Evolutionary conservation across 2,888 invertebrate species (phyloP).

Genomic region (Ceratothoa steindachneri): DNA sequence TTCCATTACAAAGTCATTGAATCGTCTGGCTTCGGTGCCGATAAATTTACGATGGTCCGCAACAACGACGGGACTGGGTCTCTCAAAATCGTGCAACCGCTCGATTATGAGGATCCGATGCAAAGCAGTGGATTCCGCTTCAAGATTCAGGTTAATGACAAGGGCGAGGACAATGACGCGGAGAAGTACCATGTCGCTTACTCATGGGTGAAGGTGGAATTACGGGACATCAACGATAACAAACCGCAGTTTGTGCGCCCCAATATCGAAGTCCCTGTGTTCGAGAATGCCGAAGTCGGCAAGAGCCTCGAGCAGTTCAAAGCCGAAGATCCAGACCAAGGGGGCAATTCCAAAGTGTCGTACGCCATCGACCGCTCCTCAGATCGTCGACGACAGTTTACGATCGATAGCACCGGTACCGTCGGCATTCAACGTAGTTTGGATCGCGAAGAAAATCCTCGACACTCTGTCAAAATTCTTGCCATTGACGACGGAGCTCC

Average conservation of each 20-base stretch:
- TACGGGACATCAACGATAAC: constrained; percentile 91
- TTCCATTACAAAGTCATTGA: constrained; percentile 90
- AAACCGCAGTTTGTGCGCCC: constrained; percentile 90
- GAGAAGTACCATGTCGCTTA: constrained; percentile 96
- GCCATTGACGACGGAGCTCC: constrained; percentile 92
- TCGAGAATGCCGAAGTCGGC: constrained; percentile 87
- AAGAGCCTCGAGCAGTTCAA: constrained; percentile 87
- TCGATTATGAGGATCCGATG: constrained; percentile 89
- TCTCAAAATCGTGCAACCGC: constrained; percentile 86
- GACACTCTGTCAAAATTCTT: constrained; percentile 92
- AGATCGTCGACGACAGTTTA: constrained; percentile 87
- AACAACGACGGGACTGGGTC: constrained; percentile 94
- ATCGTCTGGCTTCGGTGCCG: constrained; percentile 89
- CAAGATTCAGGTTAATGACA: constrained; percentile 62
- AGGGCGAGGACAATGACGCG: constrained; percentile 88
- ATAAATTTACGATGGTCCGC: constrained; percentile 93
- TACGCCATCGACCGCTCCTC: constrained; percentile 88
- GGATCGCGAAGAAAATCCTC: constrained; percentile 89
- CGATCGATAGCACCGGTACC: constrained; percentile 83
- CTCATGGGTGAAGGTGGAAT: constrained; percentile 87
- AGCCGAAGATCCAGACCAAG: constrained; percentile 91
- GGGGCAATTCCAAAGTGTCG: constrained; percentile 55
- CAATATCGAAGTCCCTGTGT: constrained; percentile 77
- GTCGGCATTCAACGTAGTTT: constrained; percentile 87
- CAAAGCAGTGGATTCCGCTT: constrained; percentile 94